Base-by-base conservation (phyloP, 1,140 invertebrate genomes). In the Monochamus saltuarius region DNA sequence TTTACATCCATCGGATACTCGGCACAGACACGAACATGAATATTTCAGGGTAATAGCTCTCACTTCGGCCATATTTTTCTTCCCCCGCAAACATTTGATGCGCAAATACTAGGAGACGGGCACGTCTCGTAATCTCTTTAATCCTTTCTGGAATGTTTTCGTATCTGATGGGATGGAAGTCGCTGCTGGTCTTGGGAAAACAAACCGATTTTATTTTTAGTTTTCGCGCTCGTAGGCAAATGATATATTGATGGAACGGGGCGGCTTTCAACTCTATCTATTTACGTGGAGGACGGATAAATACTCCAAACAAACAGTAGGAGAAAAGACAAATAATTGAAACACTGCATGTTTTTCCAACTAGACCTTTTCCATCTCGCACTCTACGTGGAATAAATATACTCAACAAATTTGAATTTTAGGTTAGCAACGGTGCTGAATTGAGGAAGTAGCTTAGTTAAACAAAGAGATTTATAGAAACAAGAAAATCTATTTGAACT, bases 11-110 rank as follows among this genome's bases (percentile, higher is more conserved):
- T 40, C 42, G 46, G 49, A 62, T 61, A 53, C 43, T 19, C 43
- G 52, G 36, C 42, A 50, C 36, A 58, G 61, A 61, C 59, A 61
- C 59, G 59, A 61, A 61, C 59, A 55, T 56, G 59, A 61, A 61
- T 61, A 61, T 61, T 56, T 61, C 59, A 61, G 40, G 54, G 53
- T 61, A 61, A 61, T 56, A 39, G 52, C 43, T 45, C 43, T 29
- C 42, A 29, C 16, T 35, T 14, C 19, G 40, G 53, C 53, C 14
- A 35, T 56, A 56, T 56, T 56, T 56, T 56, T 42, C 40, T 45
- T 35, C 19, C 22, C 45, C 9, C 13, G 53, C 53, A 56, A 56
- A 56, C 42, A 56, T 45, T 29, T 42, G n/a, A 56, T 35, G 39
- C 29, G 39, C 53, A 56, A 56, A 56, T 56, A 56, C 11, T 56